A percentile compares a stretch with the other conserved stretches of the same genome.
phyloP scores from a whole-genome alignment of 1,140 invertebrate species.

The Diprion similis region DNA sequence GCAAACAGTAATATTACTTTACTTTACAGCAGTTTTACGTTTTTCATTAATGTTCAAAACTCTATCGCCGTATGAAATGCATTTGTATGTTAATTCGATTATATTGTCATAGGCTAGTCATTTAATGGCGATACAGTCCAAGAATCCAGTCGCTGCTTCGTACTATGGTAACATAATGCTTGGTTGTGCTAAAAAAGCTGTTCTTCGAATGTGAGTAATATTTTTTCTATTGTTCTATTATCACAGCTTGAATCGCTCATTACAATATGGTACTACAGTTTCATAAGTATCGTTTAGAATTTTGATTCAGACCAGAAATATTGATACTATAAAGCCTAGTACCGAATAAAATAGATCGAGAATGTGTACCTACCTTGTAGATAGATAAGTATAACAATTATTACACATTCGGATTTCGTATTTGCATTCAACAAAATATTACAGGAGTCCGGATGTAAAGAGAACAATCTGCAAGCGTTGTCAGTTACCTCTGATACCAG shows the following conservation, averaged over 20 bases:
- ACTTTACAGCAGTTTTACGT: background rate
- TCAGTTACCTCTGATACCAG: slow-evolving; percentile 54
- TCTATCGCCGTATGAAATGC: too few species aligned
- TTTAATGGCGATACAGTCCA: slow-evolving; percentile 33
- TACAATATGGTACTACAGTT: too few species aligned
- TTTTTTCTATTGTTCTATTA: slow-evolving; percentile 14
- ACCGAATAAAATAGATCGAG: background rate
- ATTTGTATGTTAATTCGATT: background rate
- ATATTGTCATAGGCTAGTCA: slow-evolving; percentile 47
- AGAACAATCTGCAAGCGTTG: slow-evolving; percentile 54
- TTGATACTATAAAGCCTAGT: slow-evolving; percentile 8
- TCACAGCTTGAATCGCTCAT: too few species aligned
- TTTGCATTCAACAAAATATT: slow-evolving; percentile 20
- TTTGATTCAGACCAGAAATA: background rate
- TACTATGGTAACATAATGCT: slow-evolving; percentile 48
- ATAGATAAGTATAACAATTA: too few species aligned
- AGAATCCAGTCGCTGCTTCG: slow-evolving; percentile 45
- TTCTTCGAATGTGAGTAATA: slow-evolving; percentile 51
- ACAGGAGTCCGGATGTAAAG: slow-evolving; percentile 53
- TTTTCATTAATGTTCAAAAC: background rate
- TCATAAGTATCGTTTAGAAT: too few species aligned
- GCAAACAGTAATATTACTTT: too few species aligned
- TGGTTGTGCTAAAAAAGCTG: slow-evolving; percentile 53
- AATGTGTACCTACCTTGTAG: too few species aligned
- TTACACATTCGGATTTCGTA: too few species aligned